A percentile compares a stretch with the other conserved stretches of the same genome.
Evolutionary conservation across 2,797 vertebrate genomes (phyloP).

Genomic region (Serranus cabrilla): DNA sequence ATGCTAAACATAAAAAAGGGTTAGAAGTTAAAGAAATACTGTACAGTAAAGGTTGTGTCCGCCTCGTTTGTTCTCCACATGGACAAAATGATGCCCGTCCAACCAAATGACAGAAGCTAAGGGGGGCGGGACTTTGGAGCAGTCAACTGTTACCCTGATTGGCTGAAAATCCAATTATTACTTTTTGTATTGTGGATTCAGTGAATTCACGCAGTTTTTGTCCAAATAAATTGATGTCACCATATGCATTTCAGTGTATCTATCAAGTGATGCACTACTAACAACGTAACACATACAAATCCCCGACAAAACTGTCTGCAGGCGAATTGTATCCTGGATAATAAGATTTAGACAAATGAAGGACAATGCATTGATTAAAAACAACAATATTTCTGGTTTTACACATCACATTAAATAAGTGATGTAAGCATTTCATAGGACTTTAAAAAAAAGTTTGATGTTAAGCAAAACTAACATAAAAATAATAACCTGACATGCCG

Average conservation of each 20-base stretch:
- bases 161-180: slow-evolving; percentile 19
- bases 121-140: too few species aligned
- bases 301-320: neutral
- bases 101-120: too few species aligned
- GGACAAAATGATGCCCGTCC: too few species aligned
- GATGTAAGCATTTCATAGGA: neutral
- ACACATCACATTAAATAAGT: neutral
- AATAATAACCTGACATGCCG: slow-evolving; percentile 37
- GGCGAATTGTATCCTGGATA: neutral
- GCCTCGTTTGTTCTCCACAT: too few species aligned
- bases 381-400: neutral
- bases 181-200: neutral
- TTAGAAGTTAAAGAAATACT: slow-evolving; percentile 22
- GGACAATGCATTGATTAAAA: neutral
- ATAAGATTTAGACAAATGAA: neutral
- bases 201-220: slow-evolving; percentile 15
- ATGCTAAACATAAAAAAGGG: slow-evolving; percentile 9
- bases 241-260: neutral
- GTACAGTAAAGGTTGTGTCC: slow-evolving; percentile 24
- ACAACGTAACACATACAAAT: neutral
- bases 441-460: neutral
- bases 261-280: neutral
- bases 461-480: slow-evolving; percentile 23
- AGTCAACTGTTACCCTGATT: slow-evolving; percentile 1
- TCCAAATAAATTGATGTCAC: neutral